Evolutionary conservation across 2,113 vertebrate species (phyloP).

Genomic region (Argyrosomus japonicus): DNA sequence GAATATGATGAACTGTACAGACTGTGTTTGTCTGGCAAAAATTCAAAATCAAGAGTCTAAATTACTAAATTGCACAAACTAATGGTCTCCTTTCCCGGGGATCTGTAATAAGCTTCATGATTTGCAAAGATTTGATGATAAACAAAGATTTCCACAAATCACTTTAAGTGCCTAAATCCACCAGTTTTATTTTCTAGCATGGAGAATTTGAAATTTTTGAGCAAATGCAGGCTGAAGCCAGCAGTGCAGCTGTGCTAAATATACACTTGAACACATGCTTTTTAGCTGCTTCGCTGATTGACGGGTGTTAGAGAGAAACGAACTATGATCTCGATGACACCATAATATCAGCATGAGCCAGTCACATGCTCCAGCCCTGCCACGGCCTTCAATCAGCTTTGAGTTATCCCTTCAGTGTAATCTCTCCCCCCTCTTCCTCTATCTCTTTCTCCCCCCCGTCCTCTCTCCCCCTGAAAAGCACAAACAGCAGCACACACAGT

Average conservation of each 20-base stretch:
- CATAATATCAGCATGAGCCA: constrained; percentile 47
- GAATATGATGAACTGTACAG: neutral
- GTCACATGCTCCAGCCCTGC: constrained; percentile 47
- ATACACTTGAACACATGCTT: constrained; percentile 31
- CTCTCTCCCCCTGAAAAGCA: constrained; percentile 37
- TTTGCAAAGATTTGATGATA: neutral
- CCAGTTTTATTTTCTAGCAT: neutral
- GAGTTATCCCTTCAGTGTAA: constrained; percentile 70
- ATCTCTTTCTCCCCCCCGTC: neutral
- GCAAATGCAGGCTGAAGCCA: neutral
- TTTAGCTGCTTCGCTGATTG: constrained; percentile 39
- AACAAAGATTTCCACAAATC: constrained; percentile 12
- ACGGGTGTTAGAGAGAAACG: constrained; percentile 33
- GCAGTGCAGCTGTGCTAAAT: constrained; percentile 43
- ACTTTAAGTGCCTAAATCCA: neutral
- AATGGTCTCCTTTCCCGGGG: neutral
- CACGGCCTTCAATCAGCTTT: constrained; percentile 69
- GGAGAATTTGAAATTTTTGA: constrained; percentile 1
- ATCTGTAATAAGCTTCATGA: neutral
- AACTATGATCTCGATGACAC: constrained; percentile 51
- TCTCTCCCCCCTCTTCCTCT: constrained; percentile 6
- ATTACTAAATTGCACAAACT: neutral
- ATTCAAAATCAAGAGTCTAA: neutral
- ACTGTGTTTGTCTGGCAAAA: neutral
- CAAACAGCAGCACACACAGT: constrained; percentile 43